A percentile compares a stretch with the other conserved stretches of the same genome.
Evolutionary conservation across 2,888 invertebrate genomes (phyloP).

Genomic region (Odontomyia ornata): DNA sequence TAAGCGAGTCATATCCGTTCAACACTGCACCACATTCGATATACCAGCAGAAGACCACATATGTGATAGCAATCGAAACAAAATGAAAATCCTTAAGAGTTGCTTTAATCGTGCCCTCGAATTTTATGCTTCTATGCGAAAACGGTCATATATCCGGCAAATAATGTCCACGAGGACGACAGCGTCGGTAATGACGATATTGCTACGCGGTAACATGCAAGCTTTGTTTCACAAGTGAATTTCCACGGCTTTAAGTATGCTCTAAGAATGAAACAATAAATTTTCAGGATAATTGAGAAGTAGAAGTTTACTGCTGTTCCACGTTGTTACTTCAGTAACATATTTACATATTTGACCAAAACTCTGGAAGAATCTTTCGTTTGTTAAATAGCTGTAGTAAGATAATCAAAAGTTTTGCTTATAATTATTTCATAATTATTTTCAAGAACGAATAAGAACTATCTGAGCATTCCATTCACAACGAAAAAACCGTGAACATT

Average conservation of each 20-base stretch:
- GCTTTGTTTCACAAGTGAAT: not conserved
- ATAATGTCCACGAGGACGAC: conserved; percentile 30
- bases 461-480: too few relatives aligned
- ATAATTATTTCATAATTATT: too few relatives aligned
- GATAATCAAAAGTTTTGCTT: too few relatives aligned
- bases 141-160: conserved; percentile 26
- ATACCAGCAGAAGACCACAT: not conserved
- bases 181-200: conserved; percentile 10
- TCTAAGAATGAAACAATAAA: conserved; percentile 15
- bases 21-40: not conserved
- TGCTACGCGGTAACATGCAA: conserved; percentile 14
- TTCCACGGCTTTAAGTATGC: not conserved
- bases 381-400: too few relatives aligned
- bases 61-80: conserved; percentile 25
- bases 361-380: too few relatives aligned
- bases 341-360: too few relatives aligned
- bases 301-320: too few relatives aligned
- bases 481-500: too few relatives aligned
- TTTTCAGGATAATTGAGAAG: conserved; percentile 10
- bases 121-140: conserved; percentile 8
- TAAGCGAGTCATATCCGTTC: conserved; percentile 3
- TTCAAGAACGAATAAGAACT: too few relatives aligned
- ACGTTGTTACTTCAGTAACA: too few relatives aligned
- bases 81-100: conserved; percentile 15
- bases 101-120: conserved; percentile 17